Evolutionary conservation across 2,113 vertebrate genomes (phyloP).

Genomic region (Oenanthe melanoleuca): DNA sequence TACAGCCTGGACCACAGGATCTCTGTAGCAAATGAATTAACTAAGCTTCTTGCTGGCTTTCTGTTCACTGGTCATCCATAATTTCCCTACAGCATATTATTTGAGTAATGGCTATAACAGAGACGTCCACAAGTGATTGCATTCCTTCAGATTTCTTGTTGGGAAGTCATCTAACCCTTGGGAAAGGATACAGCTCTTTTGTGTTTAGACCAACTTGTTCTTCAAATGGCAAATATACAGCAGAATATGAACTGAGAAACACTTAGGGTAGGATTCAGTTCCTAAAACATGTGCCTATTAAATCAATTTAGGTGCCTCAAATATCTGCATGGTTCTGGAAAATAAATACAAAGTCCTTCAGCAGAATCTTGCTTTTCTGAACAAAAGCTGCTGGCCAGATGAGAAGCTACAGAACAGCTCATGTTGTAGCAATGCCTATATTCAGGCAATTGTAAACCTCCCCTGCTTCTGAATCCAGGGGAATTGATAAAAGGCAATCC

Average conservation of each 20-base stretch:
- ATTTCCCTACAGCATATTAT: not conserved
- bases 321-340: not conserved
- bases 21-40: constrained; percentile 18
- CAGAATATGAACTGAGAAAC: not conserved
- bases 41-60: not conserved
- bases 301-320: not conserved
- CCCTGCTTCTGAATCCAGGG: not conserved
- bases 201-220: not conserved
- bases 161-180: not conserved
- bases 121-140: not conserved
- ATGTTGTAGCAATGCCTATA: not conserved
- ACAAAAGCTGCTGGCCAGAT: not conserved
- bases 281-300: not conserved
- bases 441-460: not conserved
- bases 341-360: not conserved
- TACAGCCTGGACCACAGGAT: not conserved
- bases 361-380: not conserved
- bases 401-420: not conserved
- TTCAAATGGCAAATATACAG: not conserved
- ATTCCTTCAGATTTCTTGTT: not conserved
- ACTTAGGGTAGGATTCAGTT: not conserved
- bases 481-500: not conserved
- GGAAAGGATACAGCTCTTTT: not conserved
- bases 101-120: not conserved
- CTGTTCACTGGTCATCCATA: not conserved